These are phyloP conservation scores for Porites lobata DNA, from an alignment of 92 coral and sea anemone species.

Conservation along the genomic window DNA sequence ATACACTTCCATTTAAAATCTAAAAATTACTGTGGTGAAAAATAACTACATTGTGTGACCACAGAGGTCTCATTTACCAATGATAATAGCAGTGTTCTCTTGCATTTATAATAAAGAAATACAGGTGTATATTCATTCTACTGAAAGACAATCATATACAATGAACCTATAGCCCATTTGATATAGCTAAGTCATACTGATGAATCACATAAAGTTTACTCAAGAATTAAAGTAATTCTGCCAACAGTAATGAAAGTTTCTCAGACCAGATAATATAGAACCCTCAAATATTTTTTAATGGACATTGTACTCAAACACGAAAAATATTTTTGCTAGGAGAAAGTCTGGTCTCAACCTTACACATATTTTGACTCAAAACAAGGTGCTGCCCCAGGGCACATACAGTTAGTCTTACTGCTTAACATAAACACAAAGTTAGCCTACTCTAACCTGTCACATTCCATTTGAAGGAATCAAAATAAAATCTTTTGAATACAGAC, in stretches of 20 bases:
- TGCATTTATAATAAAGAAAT: not conserved
- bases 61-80: not conserved
- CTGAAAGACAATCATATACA: conserved; percentile 16
- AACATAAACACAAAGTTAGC: not conserved
- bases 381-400: not conserved
- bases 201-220: not conserved
- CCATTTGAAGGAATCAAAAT: not conserved
- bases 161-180: conserved; percentile 13
- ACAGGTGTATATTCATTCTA: conserved; percentile 10
- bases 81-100: not conserved
- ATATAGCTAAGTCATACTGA: not conserved
- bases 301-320: no score
- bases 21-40: not conserved
- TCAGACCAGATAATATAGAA: no score
- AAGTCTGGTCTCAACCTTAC: no score
- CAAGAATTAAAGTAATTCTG: not conserved
- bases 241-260: no score
- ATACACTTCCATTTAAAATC: not conserved
- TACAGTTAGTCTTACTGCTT: no score
- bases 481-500: conserved; percentile 4
- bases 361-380: no score
- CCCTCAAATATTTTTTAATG: no score
- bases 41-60: not conserved
- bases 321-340: not conserved
- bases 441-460: not conserved